Evolutionary conservation across 2,888 invertebrate species (phyloP).

Genomic region (Leucoptera coffeella): DNA sequence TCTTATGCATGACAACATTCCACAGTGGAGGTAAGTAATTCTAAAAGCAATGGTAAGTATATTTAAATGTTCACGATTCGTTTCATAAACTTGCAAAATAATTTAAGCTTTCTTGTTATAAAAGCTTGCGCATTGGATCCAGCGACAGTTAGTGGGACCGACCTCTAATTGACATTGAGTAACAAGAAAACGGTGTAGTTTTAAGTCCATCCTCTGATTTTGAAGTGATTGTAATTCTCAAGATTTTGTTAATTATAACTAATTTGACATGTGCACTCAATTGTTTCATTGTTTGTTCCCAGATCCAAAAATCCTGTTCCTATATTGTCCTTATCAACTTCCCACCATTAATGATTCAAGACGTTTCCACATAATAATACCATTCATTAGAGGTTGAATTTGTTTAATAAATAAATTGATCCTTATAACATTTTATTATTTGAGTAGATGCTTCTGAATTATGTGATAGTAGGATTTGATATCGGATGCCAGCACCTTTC

Average conservation of each 20-base stretch:
- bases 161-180: too few species aligned
- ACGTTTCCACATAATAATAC: neutral
- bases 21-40: too few species aligned
- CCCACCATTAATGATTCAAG: neutral
- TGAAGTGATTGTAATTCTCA: too few species aligned
- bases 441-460: constrained; percentile 12
- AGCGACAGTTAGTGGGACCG: too few species aligned
- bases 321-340: constrained; percentile 6
- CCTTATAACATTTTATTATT: neutral
- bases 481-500: constrained; percentile 37
- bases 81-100: too few species aligned
- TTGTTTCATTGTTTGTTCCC: constrained; percentile 24
- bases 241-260: constrained; percentile 6
- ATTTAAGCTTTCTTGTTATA: constrained; percentile 33
- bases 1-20: too few species aligned
- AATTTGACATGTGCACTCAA: constrained; percentile 9
- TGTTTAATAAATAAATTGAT: neutral
- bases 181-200: too few species aligned
- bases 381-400: neutral
- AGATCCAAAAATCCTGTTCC: constrained; percentile 38
- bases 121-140: constrained; percentile 43
- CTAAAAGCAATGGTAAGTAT: too few species aligned
- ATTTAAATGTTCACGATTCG: too few species aligned
- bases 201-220: too few species aligned
- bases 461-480: constrained; percentile 39